Evolutionary conservation across 2,113 vertebrate genomes (phyloP), one percentile per base, ranked within the genome.

Genomic region (Terrapene triunguis): DNA sequence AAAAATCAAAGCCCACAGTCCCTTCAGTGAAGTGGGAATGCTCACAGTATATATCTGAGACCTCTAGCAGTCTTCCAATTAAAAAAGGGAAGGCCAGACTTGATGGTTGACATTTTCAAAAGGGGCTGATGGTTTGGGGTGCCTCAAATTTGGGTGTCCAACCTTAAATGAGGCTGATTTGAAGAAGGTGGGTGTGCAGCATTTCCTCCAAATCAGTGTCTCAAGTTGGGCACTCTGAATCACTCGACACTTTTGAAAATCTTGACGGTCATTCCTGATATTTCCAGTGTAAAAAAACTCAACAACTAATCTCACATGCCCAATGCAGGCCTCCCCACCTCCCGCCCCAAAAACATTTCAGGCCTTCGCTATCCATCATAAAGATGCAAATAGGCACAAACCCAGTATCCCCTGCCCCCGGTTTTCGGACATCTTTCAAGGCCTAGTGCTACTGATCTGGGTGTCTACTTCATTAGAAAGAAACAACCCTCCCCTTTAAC

Each of bases 391-490:
- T 21, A 42, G 82, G 5, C 47, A 82, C 53, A 44, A 32, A 55
- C 11, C 14, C 9, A n/a, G 53, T 19, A 10, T 24, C 48, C 2
- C 50, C 42, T 85, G 17, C 76, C n/a, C 35, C n/a, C 3, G 21
- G 76, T 0, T 3, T 17, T 57, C 21, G 27, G 22, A 69, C 22
- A 65, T 10, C 80, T 76, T 42, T 17, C 48, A 50, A 11, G 35
- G 9, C 53, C 59, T 10, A 19, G 21, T 65, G 0, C 0, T 16
- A 8, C 14, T 76, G 48, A 29, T 35, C 7, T 13, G 84, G 38
- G 44, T 16, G 47, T 87, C 84, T 22, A 51, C 53, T 29, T 85
- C 48, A 47, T 47, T 78, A 78, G 24, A 27, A 78, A 78, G 6
- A 78, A 47, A 14, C 42, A 78, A 82, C 9, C 55, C 35, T 8